phyloP scores from a whole-genome alignment of 2,888 invertebrate genomes.

The Dryobotodes eremita region DNA sequence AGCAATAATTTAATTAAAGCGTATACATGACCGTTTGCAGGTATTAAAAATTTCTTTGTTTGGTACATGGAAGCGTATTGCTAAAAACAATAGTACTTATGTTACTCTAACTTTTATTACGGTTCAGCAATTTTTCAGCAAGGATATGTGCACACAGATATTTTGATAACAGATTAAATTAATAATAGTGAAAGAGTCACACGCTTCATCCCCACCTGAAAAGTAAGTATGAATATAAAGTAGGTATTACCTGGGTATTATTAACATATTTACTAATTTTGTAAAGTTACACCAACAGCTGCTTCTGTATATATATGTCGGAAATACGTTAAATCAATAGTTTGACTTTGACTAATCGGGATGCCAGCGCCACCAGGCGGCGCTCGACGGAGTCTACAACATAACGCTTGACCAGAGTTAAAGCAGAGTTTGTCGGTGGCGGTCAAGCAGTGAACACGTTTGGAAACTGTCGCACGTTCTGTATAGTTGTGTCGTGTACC shows the following conservation, averaged over 20 bases:
- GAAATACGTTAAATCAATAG: too few relatives aligned
- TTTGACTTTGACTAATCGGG: too few relatives aligned
- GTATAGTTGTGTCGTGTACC: too few relatives aligned
- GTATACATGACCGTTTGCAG: slow-evolving; percentile 27
- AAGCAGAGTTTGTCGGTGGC: too few relatives aligned
- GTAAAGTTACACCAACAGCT: neutral
- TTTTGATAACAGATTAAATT: neutral
- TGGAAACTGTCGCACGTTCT: too few relatives aligned
- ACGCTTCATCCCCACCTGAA: neutral
- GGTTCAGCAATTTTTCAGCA: neutral
- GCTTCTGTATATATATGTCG: neutral
- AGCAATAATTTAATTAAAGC: slow-evolving; percentile 56
- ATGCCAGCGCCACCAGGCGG: too few relatives aligned
- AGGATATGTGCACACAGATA: neutral
- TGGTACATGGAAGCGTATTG: slow-evolving; percentile 17
- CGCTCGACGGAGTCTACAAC: too few relatives aligned
- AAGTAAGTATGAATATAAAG: neutral
- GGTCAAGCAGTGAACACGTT: too few relatives aligned
- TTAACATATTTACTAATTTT: neutral
- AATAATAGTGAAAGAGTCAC: neutral
- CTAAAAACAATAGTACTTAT: slow-evolving; percentile 3
- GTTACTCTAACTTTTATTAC: neutral
- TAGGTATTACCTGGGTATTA: neutral
- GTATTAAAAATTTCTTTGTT: slow-evolving; percentile 38
- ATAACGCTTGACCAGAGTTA: too few relatives aligned